Evolutionary conservation across 2,888 invertebrate species (phyloP).

Genomic region (Aelia acuminata): DNA sequence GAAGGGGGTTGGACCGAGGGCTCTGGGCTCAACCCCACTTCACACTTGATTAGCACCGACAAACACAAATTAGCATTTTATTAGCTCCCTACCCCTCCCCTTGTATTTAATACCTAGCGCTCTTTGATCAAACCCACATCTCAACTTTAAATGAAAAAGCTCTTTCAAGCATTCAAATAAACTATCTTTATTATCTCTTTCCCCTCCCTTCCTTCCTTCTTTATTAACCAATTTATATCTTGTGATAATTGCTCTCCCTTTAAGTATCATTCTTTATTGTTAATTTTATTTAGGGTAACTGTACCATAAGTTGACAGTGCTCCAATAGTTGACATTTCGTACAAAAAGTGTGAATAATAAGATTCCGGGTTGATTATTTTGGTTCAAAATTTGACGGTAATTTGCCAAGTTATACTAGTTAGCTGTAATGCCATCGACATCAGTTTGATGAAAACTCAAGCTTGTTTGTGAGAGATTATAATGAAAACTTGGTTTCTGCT

Average conservation of each 20-base stretch:
- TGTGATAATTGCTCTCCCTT: slow-evolving; percentile 34
- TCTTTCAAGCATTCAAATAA: slow-evolving; percentile 66
- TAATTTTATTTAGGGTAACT: neutral
- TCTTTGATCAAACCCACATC: slow-evolving; percentile 71
- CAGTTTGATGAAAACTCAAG: no score
- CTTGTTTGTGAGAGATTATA: no score
- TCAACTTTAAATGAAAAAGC: slow-evolving; percentile 67
- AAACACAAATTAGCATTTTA: slow-evolving; percentile 82
- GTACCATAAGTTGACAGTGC: no score
- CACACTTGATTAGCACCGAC: slow-evolving; percentile 72
- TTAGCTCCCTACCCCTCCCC: slow-evolving; percentile 71
- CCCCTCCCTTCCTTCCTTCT: slow-evolving; percentile 35
- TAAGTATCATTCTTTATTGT: neutral
- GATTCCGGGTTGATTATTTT: no score
- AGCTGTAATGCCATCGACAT: no score
- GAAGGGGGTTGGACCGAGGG: neutral
- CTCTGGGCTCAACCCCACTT: slow-evolving; percentile 61
- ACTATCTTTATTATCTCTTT: slow-evolving; percentile 63
- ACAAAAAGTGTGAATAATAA: no score
- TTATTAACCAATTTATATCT: slow-evolving; percentile 52
- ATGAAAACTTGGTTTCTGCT: no score
- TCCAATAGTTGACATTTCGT: no score
- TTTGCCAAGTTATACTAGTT: no score
- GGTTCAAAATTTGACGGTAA: no score
- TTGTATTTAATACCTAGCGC: slow-evolving; percentile 74